Conservation (phyloP, 2,113 vertebrate species). For the Caloenas nicobarica region DNA sequence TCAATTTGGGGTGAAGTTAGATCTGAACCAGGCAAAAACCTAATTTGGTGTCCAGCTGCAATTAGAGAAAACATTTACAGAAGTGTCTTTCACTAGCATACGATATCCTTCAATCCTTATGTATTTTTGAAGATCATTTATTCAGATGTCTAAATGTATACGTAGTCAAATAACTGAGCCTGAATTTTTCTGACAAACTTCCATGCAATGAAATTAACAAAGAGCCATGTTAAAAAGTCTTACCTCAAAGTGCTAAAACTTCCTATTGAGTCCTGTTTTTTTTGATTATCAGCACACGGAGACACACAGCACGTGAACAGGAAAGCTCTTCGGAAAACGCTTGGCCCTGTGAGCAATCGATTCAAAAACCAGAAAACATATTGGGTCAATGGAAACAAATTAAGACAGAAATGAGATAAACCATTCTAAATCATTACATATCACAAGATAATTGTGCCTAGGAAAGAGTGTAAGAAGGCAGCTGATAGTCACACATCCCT, state of each 20-base stretch:
- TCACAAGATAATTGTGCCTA: not conserved
- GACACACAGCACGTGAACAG: not conserved
- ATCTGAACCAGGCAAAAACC: not conserved
- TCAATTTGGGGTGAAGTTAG: not conserved
- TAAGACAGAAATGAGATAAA: not conserved
- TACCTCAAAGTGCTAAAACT: conserved; percentile 30
- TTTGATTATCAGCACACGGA: not conserved
- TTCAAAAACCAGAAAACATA: not conserved
- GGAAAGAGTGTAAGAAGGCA: rapidly evolving
- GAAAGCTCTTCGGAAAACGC: not conserved
- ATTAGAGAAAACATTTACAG: not conserved
- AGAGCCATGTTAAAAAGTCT: not conserved
- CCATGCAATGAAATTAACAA: not conserved
- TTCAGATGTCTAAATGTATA: not conserved
- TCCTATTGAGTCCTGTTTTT: not conserved
- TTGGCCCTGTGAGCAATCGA: not conserved
- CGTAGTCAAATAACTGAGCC: not conserved
- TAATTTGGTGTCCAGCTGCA: not conserved
- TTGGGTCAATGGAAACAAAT: not conserved
- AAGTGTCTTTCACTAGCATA: not conserved
- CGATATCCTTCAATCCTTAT: not conserved
- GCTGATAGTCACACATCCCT: not conserved
- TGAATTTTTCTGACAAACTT: not conserved
- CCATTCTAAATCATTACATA: not conserved
- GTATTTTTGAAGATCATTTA: not conserved